Percentiles rank a stretch among this genome's conserved stretches.
Evolutionary conservation across 2,888 invertebrate species (phyloP).

Genomic region (Glyphotaelius pellucidus): DNA sequence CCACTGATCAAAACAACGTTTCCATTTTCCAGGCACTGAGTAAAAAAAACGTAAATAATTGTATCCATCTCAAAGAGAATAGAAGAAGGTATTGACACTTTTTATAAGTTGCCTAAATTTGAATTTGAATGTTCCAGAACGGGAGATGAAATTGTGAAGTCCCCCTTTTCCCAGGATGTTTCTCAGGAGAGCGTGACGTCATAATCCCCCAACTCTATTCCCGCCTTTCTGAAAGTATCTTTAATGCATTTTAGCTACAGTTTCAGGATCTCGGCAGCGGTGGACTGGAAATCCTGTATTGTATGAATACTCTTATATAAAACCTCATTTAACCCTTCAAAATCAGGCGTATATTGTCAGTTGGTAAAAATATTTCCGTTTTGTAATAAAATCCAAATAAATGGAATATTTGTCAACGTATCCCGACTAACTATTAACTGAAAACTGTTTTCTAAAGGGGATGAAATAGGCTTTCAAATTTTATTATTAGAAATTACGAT

Average conservation of each 20-base stretch:
- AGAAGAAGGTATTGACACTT: neutral
- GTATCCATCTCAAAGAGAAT: neutral
- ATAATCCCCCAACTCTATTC: neutral
- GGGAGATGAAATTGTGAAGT: neutral
- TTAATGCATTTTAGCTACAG: constrained; percentile 27
- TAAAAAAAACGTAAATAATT: neutral
- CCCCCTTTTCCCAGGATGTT: neutral
- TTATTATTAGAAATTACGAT: too few species aligned
- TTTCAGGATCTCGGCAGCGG: neutral
- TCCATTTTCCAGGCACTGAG: neutral
- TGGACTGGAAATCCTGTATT: neutral
- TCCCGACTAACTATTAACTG: too few species aligned
- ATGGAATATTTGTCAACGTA: too few species aligned
- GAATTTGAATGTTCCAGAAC: neutral
- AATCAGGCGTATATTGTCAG: too few species aligned
- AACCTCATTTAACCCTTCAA: neutral
- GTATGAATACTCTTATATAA: neutral
- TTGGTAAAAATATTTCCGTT: too few species aligned
- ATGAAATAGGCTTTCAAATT: too few species aligned
- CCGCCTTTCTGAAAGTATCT: neutral
- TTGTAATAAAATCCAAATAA: too few species aligned
- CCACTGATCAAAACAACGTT: neutral
- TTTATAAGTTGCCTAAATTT: neutral
- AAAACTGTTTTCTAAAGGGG: too few species aligned
- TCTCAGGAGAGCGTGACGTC: neutral